Conservation (phyloP, 2,888 invertebrate genomes). For the Uropetala carovei region DNA sequence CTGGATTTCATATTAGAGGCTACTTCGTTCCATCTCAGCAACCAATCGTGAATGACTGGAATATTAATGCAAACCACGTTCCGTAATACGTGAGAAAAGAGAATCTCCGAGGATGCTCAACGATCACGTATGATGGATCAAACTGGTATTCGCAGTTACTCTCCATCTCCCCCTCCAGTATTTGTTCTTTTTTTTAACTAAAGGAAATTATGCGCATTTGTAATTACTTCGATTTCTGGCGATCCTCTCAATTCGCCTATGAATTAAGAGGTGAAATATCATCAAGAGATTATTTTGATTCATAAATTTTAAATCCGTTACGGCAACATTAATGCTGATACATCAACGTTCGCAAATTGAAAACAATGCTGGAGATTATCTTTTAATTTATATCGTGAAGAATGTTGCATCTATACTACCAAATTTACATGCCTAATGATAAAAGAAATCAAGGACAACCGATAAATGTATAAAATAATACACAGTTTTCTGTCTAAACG, state of each 20-base stretch:
- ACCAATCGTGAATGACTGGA: not conserved
- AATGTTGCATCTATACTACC: no score
- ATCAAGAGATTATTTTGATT: not conserved
- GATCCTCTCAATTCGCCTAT: not conserved
- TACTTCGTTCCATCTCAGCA: no score
- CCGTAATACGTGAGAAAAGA: not conserved
- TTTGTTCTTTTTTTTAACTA: not conserved
- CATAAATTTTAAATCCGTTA: not conserved
- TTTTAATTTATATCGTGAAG: no score
- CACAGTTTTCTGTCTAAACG: no score
- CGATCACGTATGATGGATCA: not conserved
- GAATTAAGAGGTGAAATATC: not conserved
- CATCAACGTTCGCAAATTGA: no score
- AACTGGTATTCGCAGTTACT: not conserved
- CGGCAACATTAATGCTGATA: no score
- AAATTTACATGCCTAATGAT: no score
- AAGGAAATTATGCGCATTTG: not conserved
- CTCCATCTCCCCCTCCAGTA: not conserved
- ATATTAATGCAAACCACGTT: not conserved
- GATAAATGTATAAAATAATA: no score
- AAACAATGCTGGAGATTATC: no score
- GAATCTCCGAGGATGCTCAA: not conserved
- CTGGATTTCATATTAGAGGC: no score
- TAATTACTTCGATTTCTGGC: not conserved
- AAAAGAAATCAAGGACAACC: no score